These are phyloP conservation scores for Danaus melanippus DNA, from an alignment of 1,140 invertebrate genomes.

Conservation along the genomic window DNA sequence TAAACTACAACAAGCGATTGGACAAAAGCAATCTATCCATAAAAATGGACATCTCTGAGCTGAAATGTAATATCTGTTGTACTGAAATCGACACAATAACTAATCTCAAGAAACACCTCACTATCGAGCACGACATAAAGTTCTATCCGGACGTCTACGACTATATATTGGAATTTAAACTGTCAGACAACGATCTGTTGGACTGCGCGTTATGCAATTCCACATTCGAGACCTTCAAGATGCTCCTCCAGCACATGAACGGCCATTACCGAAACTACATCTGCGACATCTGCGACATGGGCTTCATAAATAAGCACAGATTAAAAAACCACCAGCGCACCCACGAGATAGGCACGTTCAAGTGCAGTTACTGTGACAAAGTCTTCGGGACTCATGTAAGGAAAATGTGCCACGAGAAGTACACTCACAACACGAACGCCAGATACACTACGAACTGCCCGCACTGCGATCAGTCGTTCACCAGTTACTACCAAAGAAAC, in stretches of 20 bases:
- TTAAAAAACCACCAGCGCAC: slow-evolving; percentile 67
- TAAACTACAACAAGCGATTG: slow-evolving; percentile 32
- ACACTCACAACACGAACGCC: slow-evolving; percentile 43
- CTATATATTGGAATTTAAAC: slow-evolving; percentile 54
- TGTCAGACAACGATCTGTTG: slow-evolving; percentile 34
- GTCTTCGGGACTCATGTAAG: slow-evolving; percentile 47
- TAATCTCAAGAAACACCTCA: slow-evolving; percentile 42
- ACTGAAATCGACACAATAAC: slow-evolving; percentile 27
- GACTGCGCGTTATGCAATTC: slow-evolving; percentile 52
- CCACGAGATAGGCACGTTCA: slow-evolving; percentile 46
- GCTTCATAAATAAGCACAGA: slow-evolving; percentile 72
- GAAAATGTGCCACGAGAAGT: slow-evolving; percentile 51
- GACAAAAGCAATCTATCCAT: slow-evolving; percentile 50
- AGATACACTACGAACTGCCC: slow-evolving; percentile 55
- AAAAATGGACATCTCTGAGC: slow-evolving; percentile 55
- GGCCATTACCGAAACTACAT: slow-evolving; percentile 74
- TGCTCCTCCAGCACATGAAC: slow-evolving; percentile 60
- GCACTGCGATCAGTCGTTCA: slow-evolving; percentile 48
- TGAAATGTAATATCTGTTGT: slow-evolving; percentile 46
- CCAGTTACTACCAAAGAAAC: slow-evolving; percentile 55
- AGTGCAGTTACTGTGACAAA: slow-evolving; percentile 64
- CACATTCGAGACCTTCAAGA: slow-evolving; percentile 55
- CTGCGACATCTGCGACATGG: slow-evolving; percentile 85
- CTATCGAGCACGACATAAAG: slow-evolving; percentile 36
- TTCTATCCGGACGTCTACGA: slow-evolving; percentile 49